Conservation (phyloP, 2,888 invertebrate species). For the Trissolcus japonicus region DNA sequence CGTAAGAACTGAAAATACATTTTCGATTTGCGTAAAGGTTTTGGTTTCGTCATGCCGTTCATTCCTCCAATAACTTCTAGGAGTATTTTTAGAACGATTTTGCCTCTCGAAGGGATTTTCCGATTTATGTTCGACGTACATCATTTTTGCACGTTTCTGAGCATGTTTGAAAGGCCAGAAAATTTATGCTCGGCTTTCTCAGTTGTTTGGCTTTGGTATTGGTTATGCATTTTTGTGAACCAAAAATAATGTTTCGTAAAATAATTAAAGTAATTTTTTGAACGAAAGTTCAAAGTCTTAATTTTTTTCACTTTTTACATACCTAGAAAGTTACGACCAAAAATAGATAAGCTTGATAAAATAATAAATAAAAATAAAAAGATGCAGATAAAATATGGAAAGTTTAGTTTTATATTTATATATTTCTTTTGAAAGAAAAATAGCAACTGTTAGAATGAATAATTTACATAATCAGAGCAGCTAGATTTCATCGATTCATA, state of each 20-base stretch:
- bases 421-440: neutral
- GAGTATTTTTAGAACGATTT: no score
- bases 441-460: neutral
- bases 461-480: neutral
- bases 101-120: conserved; percentile 9
- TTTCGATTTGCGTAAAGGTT: conserved; percentile 29
- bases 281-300: neutral
- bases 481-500: conserved; percentile 12
- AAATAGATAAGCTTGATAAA: neutral
- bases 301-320: neutral
- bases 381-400: no score
- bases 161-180: no score
- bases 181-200: no score
- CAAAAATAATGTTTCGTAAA: no score
- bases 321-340: neutral
- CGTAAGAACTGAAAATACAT: conserved; percentile 31
- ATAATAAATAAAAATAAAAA: neutral
- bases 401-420: neutral
- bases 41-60: conserved; percentile 1
- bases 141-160: neutral
- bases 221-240: no score
- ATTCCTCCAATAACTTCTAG: neutral
- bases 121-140: conserved; percentile 19
- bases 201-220: no score
- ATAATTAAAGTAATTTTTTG: no score